Base-by-base conservation (phyloP, 2,797 vertebrate species). In the Botia almorhae region DNA sequence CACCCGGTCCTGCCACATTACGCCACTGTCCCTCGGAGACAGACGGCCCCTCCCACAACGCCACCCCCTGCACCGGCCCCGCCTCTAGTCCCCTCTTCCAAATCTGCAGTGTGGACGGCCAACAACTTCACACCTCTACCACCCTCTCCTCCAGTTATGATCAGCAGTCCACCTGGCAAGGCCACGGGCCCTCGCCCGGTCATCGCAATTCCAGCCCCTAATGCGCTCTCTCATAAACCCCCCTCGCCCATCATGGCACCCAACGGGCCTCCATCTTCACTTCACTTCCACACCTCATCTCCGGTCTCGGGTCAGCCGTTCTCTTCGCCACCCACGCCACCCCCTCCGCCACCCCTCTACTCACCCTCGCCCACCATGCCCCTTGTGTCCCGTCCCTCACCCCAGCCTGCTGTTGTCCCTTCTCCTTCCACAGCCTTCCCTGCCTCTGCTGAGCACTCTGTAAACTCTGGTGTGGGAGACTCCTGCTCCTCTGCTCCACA, bases 1-100 rank as follows among this genome's bases (percentile, higher is more conserved):
- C 98, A 99, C 90, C 97, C 98, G 0, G 97, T 99, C 75, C 94
- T 98, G 87, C 97, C 97, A 84, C 97, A 99, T 91, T 97, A 98
- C 8, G 97, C 97, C 84, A 97, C 97, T 0, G 94, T 95, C 81
- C 97, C 97, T 21, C 92, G 97, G 85, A 94, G 93, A 82, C 95
- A 96, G 87, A 95, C 92, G 55, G 92, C 94, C 79, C 92, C 91
- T 64, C 93, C 94, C 87, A 93, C 94, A 4, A 90, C 93, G 85
- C 91, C 88, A 2, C 12, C 83, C 36, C 87, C 93, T 61, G 87
- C 91, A 3, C 91, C 93, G 87, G 91, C 89, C 72, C 92, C 93
- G 43, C 8, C 95, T 74, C 94, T 95, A 55, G 88, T 92, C 67
- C 88, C 94, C 39, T 91, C 90, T 53, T 71, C 94, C 33, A 97